Percentiles rank a stretch among this genome's conserved stretches.
Conservation (phyloP, 2,888 invertebrate species). For the Synanthedon vespiformis region DNA sequence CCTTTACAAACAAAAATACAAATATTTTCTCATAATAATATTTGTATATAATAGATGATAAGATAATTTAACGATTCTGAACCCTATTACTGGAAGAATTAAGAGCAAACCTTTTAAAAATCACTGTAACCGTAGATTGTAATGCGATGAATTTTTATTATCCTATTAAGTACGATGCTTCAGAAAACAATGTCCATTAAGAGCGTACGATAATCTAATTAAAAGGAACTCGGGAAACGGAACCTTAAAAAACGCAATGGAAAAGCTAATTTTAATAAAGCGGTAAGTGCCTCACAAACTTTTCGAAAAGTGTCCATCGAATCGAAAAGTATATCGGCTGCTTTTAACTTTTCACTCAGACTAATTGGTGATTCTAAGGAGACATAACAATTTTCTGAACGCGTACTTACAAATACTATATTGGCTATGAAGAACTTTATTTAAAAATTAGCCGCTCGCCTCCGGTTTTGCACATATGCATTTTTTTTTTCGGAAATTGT, state of each 20-base stretch:
- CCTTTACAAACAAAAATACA: too few species aligned
- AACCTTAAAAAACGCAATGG: constrained; percentile 8
- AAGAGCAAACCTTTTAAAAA: not conserved
- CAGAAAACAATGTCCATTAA: constrained; percentile 5
- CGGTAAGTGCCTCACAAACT: constrained; percentile 16
- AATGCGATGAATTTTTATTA: constrained; percentile 1
- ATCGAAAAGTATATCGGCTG: constrained; percentile 24
- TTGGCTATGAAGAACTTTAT: too few species aligned
- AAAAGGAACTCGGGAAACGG: constrained; percentile 7
- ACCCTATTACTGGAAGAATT: too few species aligned
- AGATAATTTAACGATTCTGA: too few species aligned
- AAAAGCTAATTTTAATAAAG: constrained; percentile 36
- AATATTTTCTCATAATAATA: too few species aligned
- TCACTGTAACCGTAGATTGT: not conserved
- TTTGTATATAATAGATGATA: too few species aligned
- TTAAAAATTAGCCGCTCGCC: too few species aligned
- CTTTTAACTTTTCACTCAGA: constrained; percentile 24
- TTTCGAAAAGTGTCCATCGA: constrained; percentile 18
- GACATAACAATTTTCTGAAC: constrained; percentile 7
- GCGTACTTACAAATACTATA: not conserved
- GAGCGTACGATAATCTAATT: constrained; percentile 21
- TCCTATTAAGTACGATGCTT: constrained; percentile 1
- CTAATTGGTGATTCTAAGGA: constrained; percentile 23
- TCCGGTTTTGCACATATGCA: too few species aligned
- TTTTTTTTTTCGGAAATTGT: too few species aligned